Base-by-base conservation (phyloP, 2,797 vertebrate genomes). In the Propithecus perrieri region DNA sequence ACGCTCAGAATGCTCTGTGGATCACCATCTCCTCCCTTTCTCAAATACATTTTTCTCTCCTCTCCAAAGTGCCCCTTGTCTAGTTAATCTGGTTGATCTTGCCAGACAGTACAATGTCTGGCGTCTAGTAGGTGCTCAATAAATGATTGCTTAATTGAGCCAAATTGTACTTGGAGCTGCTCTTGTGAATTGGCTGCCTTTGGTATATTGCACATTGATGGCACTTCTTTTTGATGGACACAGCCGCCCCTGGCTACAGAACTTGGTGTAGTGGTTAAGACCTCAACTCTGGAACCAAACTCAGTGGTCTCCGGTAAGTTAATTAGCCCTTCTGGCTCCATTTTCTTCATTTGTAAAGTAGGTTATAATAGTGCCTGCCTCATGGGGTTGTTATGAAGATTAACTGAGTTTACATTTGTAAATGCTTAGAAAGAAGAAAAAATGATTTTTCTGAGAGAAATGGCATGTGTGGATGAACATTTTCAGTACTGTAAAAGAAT, bases 391-490 rank as follows among this genome's bases (percentile, higher is more conserved):
- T 79, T 78, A 38, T 7, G 33, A 95, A 85, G 61, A 92, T 57
- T 41, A n/a, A 83, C 26, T 55, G 86, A 67, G n/a, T 75, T 94
- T 35, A 55, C 88, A 72, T 94, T 91, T 95, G 48, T 79, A 17
- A 24, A 24, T 89, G 63, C 26, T 83, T 89, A 92, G 85, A 83
- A 93, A 79, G 88, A 83, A 85, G 33, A 69, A 84, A 95, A 74
- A 74, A 38, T 46, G n/a, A 28, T 67, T 89, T 75, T 91, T 93
- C 33, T 61, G 8, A 55, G 48, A 87, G 85, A 92, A 67, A 74
- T 41, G 65, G 5, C 18, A 41, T 22, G 0, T 35, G 0, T 72
- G 53, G 30, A 76, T 91, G 46, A 59, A 85, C 50, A 14, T 95
- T 94, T 92, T 89, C 7, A n/a, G 48, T 71, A 18, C 28, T 50